phyloP scores from a whole-genome alignment of 2,888 invertebrate genomes.

The Drepanosiphum platanoidis region DNA sequence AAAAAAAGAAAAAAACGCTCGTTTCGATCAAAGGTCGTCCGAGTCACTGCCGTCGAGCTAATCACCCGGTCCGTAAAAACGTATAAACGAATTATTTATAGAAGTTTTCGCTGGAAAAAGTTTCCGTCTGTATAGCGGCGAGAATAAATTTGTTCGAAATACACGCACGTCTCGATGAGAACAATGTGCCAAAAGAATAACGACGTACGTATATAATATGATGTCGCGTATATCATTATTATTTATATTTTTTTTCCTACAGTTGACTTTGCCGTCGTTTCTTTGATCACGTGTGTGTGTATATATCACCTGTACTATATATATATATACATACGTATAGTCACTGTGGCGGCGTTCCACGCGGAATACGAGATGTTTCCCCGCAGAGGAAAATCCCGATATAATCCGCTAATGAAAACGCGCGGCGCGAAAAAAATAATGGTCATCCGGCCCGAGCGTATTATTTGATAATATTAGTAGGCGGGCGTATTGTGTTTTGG shows the following conservation, averaged over 20 bases:
- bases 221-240: too few species aligned
- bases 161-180: neutral
- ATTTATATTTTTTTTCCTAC: too few species aligned
- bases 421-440: neutral
- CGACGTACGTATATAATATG: neutral
- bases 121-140: neutral
- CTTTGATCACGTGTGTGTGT: neutral
- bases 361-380: neutral
- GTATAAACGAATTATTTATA: neutral
- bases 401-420: neutral
- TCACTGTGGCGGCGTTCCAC: neutral
- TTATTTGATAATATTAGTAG: too few species aligned
- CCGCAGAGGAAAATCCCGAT: neutral
- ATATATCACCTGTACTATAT: too few species aligned
- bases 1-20: too few species aligned
- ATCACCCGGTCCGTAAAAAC: too few species aligned
- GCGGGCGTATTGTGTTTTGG: too few species aligned
- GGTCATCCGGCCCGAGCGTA: too few species aligned
- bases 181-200: neutral
- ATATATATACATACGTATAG: neutral
- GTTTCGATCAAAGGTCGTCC: too few species aligned
- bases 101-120: neutral
- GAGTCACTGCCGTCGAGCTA: too few species aligned
- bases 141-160: neutral
- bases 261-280: neutral